These are phyloP conservation scores for Aptenodytes forsteri DNA, from an alignment of 2,113 vertebrate genomes.

Conservation along the genomic window DNA sequence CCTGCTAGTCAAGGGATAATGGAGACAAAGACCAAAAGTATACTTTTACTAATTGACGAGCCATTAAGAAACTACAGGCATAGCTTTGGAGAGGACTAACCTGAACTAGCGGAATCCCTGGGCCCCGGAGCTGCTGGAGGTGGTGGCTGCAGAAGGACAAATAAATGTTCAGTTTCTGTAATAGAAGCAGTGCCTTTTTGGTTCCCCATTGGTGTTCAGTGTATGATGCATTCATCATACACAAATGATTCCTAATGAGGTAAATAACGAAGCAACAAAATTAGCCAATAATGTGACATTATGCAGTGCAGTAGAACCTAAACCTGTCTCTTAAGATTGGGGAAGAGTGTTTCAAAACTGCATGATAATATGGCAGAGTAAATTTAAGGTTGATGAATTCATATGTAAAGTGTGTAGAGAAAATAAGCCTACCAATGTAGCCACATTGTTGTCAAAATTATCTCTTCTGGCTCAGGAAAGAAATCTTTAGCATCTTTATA, in stretches of 20 bases:
- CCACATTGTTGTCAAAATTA: background rate
- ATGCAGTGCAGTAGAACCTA: background rate
- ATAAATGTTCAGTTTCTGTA: background rate
- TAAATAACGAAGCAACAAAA: background rate
- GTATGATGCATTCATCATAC: too few relatives aligned
- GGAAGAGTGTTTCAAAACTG: background rate
- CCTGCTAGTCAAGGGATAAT: background rate
- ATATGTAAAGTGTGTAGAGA: background rate
- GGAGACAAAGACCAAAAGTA: background rate
- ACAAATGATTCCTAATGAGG: background rate
- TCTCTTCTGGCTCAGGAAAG: background rate
- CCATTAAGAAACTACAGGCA: background rate
- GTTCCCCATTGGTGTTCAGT: background rate
- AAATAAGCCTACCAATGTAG: background rate
- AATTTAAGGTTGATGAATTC: background rate
- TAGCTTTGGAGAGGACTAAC: background rate
- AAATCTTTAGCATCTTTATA: background rate
- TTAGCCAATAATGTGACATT: background rate
- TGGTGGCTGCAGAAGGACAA: background rate
- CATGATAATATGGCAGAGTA: background rate
- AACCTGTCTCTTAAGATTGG: background rate
- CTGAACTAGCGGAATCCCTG: background rate
- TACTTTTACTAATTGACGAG: background rate
- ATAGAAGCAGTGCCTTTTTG: background rate
- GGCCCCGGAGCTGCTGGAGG: background rate